These are phyloP conservation scores for Ctenochaetus hawaiiensis DNA, from an alignment of 2,797 vertebrate genomes.

Conservation along the genomic window DNA sequence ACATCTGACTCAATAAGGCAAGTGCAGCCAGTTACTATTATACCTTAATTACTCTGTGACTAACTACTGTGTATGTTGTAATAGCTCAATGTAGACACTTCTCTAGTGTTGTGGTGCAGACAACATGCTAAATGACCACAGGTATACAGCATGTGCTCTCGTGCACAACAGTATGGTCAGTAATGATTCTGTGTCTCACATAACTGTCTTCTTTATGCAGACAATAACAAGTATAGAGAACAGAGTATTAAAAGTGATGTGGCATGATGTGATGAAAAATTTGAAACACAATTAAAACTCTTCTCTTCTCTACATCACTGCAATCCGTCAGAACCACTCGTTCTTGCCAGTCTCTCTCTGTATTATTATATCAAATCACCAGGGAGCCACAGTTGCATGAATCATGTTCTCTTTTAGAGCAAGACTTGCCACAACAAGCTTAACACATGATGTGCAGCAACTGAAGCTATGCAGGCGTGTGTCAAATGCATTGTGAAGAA, in stretches of 20 bases:
- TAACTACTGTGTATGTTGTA: not conserved
- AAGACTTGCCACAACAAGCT: not conserved
- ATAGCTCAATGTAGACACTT: not conserved
- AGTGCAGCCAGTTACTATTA: not conserved
- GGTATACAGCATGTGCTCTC: not conserved
- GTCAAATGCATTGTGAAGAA: not conserved
- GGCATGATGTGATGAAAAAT: not conserved
- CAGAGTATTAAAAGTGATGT: not conserved
- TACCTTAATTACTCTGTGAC: not conserved
- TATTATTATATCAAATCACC: not conserved
- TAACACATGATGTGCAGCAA: not conserved
- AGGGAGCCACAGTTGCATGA: slow-evolving; percentile 5
- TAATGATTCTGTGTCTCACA: not conserved
- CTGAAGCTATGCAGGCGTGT: not conserved
- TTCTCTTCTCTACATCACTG: not conserved
- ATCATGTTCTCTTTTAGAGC: slow-evolving; percentile 3
- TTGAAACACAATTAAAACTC: not conserved
- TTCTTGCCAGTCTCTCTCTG: not conserved
- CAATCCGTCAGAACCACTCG: not conserved
- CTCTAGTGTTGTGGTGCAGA: not conserved
- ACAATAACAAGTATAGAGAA: not conserved
- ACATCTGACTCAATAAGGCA: not conserved
- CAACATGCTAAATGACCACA: not conserved
- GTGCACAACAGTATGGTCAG: not conserved
- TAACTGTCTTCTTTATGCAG: not conserved